phyloP scores from a whole-genome alignment of 2,797 vertebrate genomes.

The Falco columbarius region DNA sequence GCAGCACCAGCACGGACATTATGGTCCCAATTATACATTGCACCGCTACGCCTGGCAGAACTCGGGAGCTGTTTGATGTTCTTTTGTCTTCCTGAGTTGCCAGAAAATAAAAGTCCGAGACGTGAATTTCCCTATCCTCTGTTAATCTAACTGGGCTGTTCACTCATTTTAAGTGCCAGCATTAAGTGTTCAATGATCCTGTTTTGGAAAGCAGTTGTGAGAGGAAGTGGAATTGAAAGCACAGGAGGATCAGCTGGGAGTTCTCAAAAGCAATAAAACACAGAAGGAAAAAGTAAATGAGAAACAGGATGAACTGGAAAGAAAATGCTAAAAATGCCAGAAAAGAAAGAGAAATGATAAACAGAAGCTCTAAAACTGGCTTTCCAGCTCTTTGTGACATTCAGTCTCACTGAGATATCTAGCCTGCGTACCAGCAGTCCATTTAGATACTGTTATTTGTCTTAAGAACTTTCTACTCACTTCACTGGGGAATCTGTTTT shows the following conservation, averaged over 20 bases:
- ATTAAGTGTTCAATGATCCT: constrained; percentile 59
- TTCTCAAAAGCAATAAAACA: constrained; percentile 58
- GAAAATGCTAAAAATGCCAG: constrained; percentile 32
- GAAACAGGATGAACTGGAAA: constrained; percentile 46
- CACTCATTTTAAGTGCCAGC: constrained; percentile 29
- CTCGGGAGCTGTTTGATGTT: neutral
- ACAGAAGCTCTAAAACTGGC: neutral
- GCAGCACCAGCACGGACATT: neutral
- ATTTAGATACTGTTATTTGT: neutral
- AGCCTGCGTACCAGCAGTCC: neutral
- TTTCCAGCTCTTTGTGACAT: constrained; percentile 22
- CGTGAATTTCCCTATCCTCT: neutral
- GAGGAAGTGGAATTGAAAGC: constrained; percentile 19
- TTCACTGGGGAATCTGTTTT: neutral
- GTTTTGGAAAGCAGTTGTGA: constrained; percentile 38
- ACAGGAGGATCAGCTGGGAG: constrained; percentile 54
- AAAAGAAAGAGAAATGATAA: neutral
- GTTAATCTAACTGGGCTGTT: constrained; percentile 55
- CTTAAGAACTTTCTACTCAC: neutral
- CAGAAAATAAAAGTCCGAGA: constrained; percentile 43
- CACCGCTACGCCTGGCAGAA: constrained; percentile 26
- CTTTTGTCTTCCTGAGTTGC: constrained; percentile 55
- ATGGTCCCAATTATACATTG: neutral
- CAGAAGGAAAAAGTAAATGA: constrained; percentile 48
- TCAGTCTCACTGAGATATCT: neutral